phyloP scores from a whole-genome alignment of 1,140 invertebrate genomes.

The Arion vulgaris region DNA sequence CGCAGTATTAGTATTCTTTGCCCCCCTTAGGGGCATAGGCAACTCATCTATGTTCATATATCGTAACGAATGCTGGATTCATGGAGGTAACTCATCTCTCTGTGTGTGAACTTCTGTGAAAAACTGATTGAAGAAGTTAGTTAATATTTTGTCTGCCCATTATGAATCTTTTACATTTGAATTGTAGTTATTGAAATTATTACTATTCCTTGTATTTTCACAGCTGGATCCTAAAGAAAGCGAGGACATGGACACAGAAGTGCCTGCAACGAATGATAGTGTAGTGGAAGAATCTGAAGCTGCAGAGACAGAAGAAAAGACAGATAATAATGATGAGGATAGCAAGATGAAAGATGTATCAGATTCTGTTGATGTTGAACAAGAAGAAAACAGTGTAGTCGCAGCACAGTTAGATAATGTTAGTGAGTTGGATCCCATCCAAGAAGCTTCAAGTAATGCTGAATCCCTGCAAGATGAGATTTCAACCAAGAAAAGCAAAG shows the following conservation, averaged over 20 bases:
- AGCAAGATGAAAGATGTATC: conserved; percentile 2
- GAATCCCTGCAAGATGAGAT: conserved; percentile 15
- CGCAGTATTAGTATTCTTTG: too few species aligned
- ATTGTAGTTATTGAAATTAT: too few species aligned
- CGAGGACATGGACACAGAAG: neutral
- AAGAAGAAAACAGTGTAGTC: neutral
- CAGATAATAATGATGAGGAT: conserved; percentile 5
- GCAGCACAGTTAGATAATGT: neutral
- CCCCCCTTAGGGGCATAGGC: too few species aligned
- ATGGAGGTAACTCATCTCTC: too few species aligned
- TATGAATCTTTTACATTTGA: too few species aligned
- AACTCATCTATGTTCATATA: too few species aligned
- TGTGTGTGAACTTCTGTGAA: too few species aligned
- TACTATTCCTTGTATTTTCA: too few species aligned
- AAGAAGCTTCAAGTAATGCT: conserved; percentile 9
- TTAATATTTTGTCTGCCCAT: too few species aligned
- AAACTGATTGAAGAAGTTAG: too few species aligned
- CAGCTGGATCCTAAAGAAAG: conserved; percentile 11
- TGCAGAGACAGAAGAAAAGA: conserved; percentile 22
- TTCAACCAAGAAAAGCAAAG: conserved; percentile 31
- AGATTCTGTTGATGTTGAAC: conserved; percentile 3
- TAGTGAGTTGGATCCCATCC: neutral
- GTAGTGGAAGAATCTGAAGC: conserved; percentile 29
- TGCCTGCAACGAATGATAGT: neutral
- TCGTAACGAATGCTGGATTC: too few species aligned